Percentiles rank a stretch among this genome's conserved stretches.
Conservation (phyloP, 2,888 invertebrate species). For the Leptinotarsa juncta region DNA sequence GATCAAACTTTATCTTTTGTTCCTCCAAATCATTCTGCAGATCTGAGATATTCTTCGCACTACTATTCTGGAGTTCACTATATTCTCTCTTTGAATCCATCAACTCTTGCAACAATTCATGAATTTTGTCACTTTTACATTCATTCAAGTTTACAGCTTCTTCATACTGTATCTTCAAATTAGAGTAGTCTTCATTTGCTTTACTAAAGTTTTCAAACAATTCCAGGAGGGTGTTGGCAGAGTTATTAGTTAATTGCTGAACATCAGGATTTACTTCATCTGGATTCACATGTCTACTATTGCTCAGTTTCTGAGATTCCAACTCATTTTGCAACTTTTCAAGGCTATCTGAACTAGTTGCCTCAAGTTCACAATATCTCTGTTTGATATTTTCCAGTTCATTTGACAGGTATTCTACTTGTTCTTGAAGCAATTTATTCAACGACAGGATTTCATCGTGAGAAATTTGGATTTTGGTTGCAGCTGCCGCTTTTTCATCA, state of each 20-base stretch:
- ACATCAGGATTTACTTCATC: conserved; percentile 18
- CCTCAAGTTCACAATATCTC: conserved; percentile 38
- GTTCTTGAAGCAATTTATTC: conserved; percentile 53
- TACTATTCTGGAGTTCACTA: conserved; percentile 29
- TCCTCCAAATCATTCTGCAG: conserved; percentile 44
- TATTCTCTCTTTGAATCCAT: conserved; percentile 22
- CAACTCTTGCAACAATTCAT: conserved; percentile 25
- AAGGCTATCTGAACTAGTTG: conserved; percentile 18
- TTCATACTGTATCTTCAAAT: not conserved
- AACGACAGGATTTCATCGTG: conserved; percentile 42
- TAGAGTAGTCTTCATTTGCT: conserved; percentile 1
- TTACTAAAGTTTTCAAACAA: conserved; percentile 18
- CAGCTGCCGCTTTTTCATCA: conserved; percentile 21
- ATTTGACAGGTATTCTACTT: conserved; percentile 55
- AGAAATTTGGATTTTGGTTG: conserved; percentile 40
- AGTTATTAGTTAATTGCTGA: conserved; percentile 24
- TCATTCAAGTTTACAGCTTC: conserved; percentile 5
- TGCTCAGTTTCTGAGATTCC: conserved; percentile 38
- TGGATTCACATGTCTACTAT: not conserved
- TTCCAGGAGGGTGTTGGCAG: conserved; percentile 18
- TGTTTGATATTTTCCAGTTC: conserved; percentile 46
- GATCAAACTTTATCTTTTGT: conserved; percentile 39
- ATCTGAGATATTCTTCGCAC: conserved; percentile 52
- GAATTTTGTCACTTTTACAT: conserved; percentile 19
- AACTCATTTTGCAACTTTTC: conserved; percentile 23